Conservation (phyloP, 2,113 vertebrate species). For the Mirza zaza region DNA sequence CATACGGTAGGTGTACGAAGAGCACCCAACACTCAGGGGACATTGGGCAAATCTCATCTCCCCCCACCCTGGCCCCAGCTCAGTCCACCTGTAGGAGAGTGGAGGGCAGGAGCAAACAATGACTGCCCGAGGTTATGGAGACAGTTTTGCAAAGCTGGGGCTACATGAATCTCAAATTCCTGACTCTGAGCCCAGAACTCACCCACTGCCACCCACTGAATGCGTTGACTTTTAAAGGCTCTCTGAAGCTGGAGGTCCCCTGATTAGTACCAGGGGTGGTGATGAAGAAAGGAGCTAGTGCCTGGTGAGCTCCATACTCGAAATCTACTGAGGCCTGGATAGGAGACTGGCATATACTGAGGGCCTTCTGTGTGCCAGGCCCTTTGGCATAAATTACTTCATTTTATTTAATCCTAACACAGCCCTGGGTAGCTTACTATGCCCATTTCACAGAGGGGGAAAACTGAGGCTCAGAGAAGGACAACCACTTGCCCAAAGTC, state of each 20-base stretch:
- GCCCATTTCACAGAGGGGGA: background rate
- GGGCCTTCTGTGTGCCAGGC: background rate
- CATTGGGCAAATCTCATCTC: accelerated
- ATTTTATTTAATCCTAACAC: background rate
- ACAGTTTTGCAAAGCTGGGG: background rate
- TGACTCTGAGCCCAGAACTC: background rate
- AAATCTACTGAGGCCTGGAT: no score
- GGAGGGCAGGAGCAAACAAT: background rate
- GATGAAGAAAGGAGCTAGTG: no score
- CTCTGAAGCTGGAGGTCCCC: background rate
- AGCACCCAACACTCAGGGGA: background rate
- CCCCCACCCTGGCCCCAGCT: background rate
- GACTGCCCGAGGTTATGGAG: background rate
- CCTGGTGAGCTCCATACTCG: accelerated
- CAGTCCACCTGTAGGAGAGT: no score
- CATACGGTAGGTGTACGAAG: accelerated
- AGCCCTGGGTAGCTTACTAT: no score
- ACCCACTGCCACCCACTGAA: background rate
- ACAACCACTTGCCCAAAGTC: background rate
- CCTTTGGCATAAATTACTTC: background rate
- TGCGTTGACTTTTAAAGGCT: background rate
- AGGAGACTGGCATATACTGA: no score
- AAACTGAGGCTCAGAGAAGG: background rate
- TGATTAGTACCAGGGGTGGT: background rate
- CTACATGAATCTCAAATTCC: background rate